Percentiles rank a stretch among this genome's conserved stretches.
phyloP scores from a whole-genome alignment of 2,888 invertebrate species.

The Tridacna gigas region DNA sequence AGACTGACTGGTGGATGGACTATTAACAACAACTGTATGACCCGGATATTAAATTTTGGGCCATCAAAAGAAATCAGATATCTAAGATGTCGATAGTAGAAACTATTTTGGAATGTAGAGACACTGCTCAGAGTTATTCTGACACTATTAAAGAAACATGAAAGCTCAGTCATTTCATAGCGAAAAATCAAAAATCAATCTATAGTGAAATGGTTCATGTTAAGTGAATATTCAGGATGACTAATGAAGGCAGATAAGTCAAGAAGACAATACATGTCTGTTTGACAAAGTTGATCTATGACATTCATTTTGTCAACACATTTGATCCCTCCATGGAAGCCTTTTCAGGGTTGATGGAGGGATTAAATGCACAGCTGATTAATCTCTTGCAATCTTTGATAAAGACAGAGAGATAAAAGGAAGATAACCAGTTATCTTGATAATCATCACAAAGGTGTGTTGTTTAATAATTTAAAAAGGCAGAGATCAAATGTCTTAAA shows the following conservation, averaged over 20 bases:
- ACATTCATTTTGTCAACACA: slow-evolving; percentile 52
- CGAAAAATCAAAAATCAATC: too few species aligned
- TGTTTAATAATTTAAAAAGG: slow-evolving; percentile 35
- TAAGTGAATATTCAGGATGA: slow-evolving; percentile 28
- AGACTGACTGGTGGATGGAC: too few species aligned
- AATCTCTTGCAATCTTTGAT: slow-evolving; percentile 49
- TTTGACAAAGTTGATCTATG: slow-evolving; percentile 31
- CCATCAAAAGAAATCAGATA: too few species aligned
- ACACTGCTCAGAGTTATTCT: too few species aligned
- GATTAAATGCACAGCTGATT: slow-evolving; percentile 32
- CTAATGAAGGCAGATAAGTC: slow-evolving; percentile 58
- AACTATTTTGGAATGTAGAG: too few species aligned
- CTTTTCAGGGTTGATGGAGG: slow-evolving; percentile 32
- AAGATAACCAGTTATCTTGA: slow-evolving; percentile 19
- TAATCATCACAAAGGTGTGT: slow-evolving; percentile 32
- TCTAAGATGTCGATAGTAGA: too few species aligned
- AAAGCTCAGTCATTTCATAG: too few species aligned
- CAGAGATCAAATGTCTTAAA: slow-evolving; percentile 34
- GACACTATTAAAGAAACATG: too few species aligned
- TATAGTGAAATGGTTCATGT: too few species aligned
- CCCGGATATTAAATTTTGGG: too few species aligned
- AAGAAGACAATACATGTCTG: slow-evolving; percentile 44
- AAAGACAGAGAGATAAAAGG: slow-evolving; percentile 39
- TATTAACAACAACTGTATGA: too few species aligned
- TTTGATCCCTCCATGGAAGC: slow-evolving; percentile 55